These are phyloP conservation scores for Coregonus ussuriensis DNA, from an alignment of 2,797 vertebrate genomes.

Conservation along the genomic window DNA sequence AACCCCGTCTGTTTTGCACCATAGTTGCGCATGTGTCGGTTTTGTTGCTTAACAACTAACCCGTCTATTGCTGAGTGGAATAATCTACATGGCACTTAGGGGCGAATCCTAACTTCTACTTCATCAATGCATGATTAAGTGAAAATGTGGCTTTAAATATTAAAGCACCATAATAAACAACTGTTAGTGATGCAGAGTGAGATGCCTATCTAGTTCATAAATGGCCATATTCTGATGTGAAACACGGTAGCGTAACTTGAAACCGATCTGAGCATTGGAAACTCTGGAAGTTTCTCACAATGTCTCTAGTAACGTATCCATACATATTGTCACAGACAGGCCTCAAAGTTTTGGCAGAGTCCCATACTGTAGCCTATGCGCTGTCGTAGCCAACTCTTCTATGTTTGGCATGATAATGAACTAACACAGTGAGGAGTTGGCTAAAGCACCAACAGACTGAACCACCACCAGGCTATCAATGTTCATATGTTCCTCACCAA, in stretches of 20 bases:
- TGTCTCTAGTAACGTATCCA: not conserved
- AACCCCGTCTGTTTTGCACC: too few species aligned
- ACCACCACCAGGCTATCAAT: not conserved
- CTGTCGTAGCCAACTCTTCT: not conserved
- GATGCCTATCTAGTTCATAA: not conserved
- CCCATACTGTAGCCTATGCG: not conserved
- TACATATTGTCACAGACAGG: not conserved
- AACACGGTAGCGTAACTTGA: not conserved
- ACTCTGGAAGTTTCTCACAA: not conserved
- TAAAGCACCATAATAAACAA: not conserved
- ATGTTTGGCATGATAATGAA: not conserved
- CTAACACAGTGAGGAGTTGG: not conserved
- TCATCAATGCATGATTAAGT: not conserved
- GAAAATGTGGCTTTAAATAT: not conserved
- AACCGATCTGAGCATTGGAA: not conserved
- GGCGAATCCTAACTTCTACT: not conserved
- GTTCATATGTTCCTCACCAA: not conserved
- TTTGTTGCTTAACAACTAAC: too few species aligned
- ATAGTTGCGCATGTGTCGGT: too few species aligned
- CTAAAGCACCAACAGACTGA: not conserved
- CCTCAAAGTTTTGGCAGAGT: not conserved
- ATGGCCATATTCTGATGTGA: not conserved
- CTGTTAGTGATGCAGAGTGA: not conserved
- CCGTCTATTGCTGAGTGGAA: not conserved
- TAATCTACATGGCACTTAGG: not conserved